Base-by-base conservation (phyloP, 2,888 invertebrate species). In the Merodon equestris region DNA sequence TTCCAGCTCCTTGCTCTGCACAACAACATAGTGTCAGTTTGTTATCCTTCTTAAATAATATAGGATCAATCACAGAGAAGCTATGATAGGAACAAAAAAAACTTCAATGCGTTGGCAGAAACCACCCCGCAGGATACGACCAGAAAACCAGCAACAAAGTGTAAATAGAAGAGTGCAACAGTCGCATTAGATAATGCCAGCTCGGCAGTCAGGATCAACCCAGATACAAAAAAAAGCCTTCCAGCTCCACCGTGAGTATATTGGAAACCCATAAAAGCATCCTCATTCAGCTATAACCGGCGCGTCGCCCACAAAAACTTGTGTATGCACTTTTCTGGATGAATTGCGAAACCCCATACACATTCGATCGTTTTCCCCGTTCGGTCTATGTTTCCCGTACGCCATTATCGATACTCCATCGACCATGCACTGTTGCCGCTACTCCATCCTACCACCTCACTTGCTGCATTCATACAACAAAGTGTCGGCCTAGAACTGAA, bases 361-460 rank as follows among this genome's bases (percentile, higher is more conserved):
- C 1, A 13, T 40, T 57, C 27, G 27, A 27, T 38, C 50, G 10
- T 36, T 50, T n/a, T 40, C 9, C n/a, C 34, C 18, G 45, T 36
- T 54, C 18, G 40, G 60, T 63, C 42, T 58, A 56, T 66, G 45
- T 66, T 47, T 34, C 13, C 40, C 51, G 47, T 57, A 68, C 67
- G 45, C 27, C 27, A 68, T 67, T 63, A 63, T 67, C 63, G 57
- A 44, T 77, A 73, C 77, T 77, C 53, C 44, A 77, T 72, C 67
- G 67, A 57, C 63, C 77, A 34, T 67, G 77, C 72, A 61, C 44
- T 54, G 27, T 14, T 56, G 51, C 47, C 38, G 18, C n/a, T n/a
- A n/a, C 14, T 14, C 18, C 9, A 17, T 40, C 42, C 38, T 50
- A 19, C 36, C 34, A 42, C 47, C 12, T 63, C 18, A n/a, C 14